Conservation (phyloP, 1,140 invertebrate genomes). For the Ganaspis sp. region DNA sequence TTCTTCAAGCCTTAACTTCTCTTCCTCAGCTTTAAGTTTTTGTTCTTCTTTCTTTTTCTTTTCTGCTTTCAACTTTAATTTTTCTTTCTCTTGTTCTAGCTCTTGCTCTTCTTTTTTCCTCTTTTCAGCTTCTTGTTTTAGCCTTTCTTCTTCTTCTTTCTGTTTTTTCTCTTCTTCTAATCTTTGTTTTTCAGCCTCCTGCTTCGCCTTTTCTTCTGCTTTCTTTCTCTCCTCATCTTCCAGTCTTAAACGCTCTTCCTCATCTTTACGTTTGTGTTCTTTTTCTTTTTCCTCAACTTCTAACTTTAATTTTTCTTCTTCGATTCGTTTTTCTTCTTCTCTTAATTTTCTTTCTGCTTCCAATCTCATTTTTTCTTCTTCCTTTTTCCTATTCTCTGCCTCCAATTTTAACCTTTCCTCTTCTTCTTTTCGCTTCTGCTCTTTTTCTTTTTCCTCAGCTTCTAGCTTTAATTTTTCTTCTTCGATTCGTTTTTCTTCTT, state of each 20-base stretch:
- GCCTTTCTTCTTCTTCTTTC: constrained; percentile 38
- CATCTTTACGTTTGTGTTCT: constrained; percentile 39
- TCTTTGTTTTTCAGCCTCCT: constrained; percentile 37
- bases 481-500: constrained; percentile 28
- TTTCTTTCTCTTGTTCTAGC: constrained; percentile 42
- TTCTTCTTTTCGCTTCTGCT: no score
- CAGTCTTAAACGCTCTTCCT: neutral
- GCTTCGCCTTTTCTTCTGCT: constrained; percentile 33
- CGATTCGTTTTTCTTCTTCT: constrained; percentile 45
- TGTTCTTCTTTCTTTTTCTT: constrained; percentile 40
- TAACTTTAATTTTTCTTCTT: constrained; percentile 42
- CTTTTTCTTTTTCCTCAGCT: constrained; percentile 46
- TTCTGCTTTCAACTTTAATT: constrained; percentile 34
- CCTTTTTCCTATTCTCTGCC: constrained; percentile 34
- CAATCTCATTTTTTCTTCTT: constrained; percentile 33
- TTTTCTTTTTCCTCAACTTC: no score
- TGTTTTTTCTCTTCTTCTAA: constrained; percentile 30
- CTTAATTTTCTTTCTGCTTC: constrained; percentile 39
- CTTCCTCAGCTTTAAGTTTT: constrained; percentile 47
- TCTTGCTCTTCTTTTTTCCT: constrained; percentile 42
- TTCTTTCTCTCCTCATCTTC: no score
- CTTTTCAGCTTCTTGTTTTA: constrained; percentile 36
- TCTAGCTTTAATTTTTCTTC: no score
- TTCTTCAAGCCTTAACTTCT: constrained; percentile 39
- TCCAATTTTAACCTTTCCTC: no score